Evolutionary conservation across 1,140 invertebrate species (phyloP), one percentile per base, ranked within the genome.

Genomic region (Calephelis nemesis): DNA sequence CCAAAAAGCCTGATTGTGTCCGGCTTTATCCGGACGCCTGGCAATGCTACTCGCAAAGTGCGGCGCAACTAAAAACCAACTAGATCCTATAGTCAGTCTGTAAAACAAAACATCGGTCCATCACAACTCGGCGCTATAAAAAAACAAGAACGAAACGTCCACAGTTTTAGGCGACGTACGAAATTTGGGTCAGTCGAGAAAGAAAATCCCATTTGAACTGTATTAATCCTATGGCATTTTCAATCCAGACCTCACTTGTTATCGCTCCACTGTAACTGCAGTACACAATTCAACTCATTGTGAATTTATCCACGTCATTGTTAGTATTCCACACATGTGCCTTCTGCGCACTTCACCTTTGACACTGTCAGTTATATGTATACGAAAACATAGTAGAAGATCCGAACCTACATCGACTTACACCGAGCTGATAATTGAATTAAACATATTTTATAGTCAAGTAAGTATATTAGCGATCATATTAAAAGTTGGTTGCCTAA

Each of bases 211-310:
- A 73, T 81, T 75, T 77, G 74, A 80, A 80, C 75, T 73, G 72
- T 69, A 72, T 76, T 81, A 82, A 82, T 77, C 77, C 74, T 52
- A 60, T 69, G 69, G 74, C 73, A 79, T 78, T 78, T 76, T 74
- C 54, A 60, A 82, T 76, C 79, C 74, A 65, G 72, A 71, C 77
- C 75, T 78, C 75, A 73, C 73, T 47, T 70, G 48, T 62, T 62
- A 30, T 60, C 68, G 19, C 30, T 30, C 48, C 47, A 47, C 9
- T 39, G 47, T 62, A 50, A 42, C 42, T 39, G 39, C 50, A 52
- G 63, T 48, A 39, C 45, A 66, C 65, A 66, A 66, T 47, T 15
- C 50, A 42, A 42, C n/a, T 15, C 30, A 10, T 58, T 12, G 65
- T 54, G 40, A 66, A 58, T 54, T 45, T 45, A 50, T 66, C 42